A percentile compares a stretch with the other conserved stretches of the same genome.
These are phyloP conservation scores for Plectrocnemia conspersa DNA, from an alignment of 1,140 invertebrate genomes.

Conservation along the genomic window DNA sequence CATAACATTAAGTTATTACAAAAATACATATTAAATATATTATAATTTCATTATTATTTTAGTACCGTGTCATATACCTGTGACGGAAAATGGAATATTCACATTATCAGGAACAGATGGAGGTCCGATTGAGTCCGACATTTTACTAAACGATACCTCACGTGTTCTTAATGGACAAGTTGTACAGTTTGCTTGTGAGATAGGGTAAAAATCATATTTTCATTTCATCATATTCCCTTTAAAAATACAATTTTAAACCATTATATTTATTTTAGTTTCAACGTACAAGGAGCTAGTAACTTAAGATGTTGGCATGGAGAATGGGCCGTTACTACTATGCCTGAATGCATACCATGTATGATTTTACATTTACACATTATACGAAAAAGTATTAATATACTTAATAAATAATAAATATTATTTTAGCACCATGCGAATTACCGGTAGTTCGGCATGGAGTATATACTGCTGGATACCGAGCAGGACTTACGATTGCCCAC, in stretches of 20 bases:
- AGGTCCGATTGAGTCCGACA: constrained; percentile 41
- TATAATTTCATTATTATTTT: constrained; percentile 37
- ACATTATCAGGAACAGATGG: constrained; percentile 49
- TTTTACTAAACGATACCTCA: constrained; percentile 53
- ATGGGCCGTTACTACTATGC: constrained; percentile 67
- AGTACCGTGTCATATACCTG: constrained; percentile 65
- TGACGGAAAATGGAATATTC: constrained; percentile 60
- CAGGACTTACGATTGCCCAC: constrained; percentile 72
- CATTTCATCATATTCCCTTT: not conserved
- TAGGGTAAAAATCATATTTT: constrained; percentile 45
- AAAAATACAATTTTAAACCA: not conserved
- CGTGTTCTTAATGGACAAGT: constrained; percentile 59
- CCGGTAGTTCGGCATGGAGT: constrained; percentile 66
- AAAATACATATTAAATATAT: too few relatives aligned
- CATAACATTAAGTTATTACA: too few relatives aligned
- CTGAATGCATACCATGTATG: constrained; percentile 69
- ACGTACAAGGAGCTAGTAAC: constrained; percentile 63
- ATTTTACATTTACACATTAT: constrained; percentile 12
- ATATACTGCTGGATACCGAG: constrained; percentile 70
- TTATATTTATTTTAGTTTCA: constrained; percentile 46
- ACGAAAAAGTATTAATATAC: not conserved
- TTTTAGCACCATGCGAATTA: constrained; percentile 66
- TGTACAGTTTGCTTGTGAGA: constrained; percentile 61
- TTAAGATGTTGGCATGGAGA: constrained; percentile 73
- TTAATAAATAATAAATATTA: constrained; percentile 1